Percentiles rank a stretch among this genome's conserved stretches.
phyloP scores from a whole-genome alignment of 2,113 vertebrate species.

The Carettochelys insculpta region DNA sequence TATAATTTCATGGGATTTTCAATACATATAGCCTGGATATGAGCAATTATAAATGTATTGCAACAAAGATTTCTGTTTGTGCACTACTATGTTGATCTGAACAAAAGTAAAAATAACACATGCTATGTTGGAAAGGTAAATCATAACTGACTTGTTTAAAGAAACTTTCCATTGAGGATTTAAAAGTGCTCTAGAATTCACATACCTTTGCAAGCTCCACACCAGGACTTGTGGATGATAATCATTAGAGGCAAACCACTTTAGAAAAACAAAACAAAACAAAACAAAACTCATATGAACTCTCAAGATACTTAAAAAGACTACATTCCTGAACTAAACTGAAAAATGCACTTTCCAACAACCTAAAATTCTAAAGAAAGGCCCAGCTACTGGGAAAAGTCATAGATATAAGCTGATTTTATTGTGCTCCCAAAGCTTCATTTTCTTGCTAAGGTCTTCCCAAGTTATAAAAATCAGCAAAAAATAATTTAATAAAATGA shows the following conservation, averaged over 20 bases:
- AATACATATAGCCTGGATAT: neutral
- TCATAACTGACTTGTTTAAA: neutral
- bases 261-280: conserved; percentile 53
- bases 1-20: neutral
- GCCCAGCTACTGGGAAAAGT: neutral
- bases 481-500: neutral
- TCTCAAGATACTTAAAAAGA: neutral
- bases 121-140: neutral
- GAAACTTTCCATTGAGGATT: neutral
- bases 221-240: conserved; percentile 98
- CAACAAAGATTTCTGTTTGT: neutral
- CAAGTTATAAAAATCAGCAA: neutral
- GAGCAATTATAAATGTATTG: neutral
- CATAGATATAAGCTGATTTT: neutral
- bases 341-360: neutral
- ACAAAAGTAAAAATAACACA: neutral
- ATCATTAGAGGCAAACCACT: conserved; percentile 96
- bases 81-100: fast-evolving
- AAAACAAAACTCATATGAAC: neutral
- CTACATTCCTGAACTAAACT: neutral
- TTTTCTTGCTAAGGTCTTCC: neutral
- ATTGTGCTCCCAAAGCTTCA: neutral
- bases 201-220: conserved; percentile 98
- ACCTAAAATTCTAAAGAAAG: neutral
- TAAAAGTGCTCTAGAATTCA: neutral